Percentiles rank a stretch among this genome's conserved stretches.
phyloP scores from a whole-genome alignment of 2,113 vertebrate species.

The Odontesthes bonariensis region DNA sequence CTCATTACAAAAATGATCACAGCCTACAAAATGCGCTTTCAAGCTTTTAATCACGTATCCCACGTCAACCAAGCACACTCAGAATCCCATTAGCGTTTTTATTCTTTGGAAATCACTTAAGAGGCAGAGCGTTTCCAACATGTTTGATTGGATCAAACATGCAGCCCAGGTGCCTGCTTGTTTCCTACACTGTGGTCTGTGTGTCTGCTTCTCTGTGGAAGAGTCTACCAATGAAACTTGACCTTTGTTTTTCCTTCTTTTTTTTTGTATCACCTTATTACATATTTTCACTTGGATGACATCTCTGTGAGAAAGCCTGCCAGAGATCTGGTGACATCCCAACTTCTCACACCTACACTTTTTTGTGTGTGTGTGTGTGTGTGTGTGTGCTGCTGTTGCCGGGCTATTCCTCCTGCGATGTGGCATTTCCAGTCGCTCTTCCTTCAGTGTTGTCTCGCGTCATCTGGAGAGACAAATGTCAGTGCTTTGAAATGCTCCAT shows the following conservation, averaged over 20 bases:
- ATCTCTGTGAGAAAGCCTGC: background rate
- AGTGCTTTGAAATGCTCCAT: slow-evolving; percentile 25
- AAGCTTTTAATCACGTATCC: background rate
- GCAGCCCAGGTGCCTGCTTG: background rate
- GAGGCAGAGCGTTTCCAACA: background rate
- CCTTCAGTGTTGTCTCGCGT: background rate
- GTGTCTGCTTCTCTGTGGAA: background rate
- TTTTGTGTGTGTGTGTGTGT: too few species aligned
- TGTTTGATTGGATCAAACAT: background rate
- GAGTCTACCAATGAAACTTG: background rate
- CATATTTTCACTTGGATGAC: too few species aligned
- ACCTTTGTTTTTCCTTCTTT: background rate
- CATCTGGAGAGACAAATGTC: slow-evolving; percentile 44
- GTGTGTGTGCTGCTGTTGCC: background rate
- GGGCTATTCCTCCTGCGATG: background rate
- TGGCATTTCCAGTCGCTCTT: slow-evolving; percentile 47
- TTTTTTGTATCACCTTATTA: background rate
- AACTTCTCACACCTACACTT: background rate
- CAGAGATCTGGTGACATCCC: background rate
- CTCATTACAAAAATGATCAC: background rate
- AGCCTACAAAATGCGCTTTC: background rate
- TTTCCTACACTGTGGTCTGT: background rate
- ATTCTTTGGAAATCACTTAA: slow-evolving; percentile 1
- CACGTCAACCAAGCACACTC: background rate
- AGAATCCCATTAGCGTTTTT: background rate